These are phyloP conservation scores for Rhynchomys soricoides DNA, from an alignment of 2,113 vertebrate genomes.

Conservation along the genomic window DNA sequence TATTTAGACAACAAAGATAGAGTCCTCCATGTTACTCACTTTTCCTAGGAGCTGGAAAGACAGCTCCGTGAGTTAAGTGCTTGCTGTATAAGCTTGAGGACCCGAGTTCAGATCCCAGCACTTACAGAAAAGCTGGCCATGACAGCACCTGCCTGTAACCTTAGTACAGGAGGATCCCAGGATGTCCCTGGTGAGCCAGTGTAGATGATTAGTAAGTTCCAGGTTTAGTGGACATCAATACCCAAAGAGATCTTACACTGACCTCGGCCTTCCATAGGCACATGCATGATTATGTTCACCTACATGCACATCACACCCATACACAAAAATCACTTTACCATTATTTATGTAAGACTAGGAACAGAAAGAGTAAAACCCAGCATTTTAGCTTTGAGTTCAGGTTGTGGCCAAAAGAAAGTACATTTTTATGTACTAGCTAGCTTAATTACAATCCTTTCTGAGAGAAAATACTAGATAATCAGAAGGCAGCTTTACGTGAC, in stretches of 20 bases:
- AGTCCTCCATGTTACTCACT: neutral
- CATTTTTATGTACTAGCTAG: neutral
- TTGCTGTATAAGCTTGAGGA: neutral
- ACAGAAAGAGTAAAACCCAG: conserved; percentile 25
- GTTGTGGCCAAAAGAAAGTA: conserved; percentile 19
- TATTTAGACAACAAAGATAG: conserved; percentile 1
- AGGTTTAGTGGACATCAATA: neutral
- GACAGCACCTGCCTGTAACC: neutral
- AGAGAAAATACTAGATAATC: conserved; percentile 42
- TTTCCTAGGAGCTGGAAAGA: neutral
- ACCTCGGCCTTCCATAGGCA: neutral
- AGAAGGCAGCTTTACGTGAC: conserved; percentile 9
- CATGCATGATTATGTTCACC: neutral
- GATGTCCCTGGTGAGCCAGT: neutral
- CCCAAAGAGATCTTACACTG: neutral
- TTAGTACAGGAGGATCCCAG: neutral
- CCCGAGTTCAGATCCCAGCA: neutral
- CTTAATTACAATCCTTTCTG: conserved; percentile 19
- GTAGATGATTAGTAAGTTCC: neutral
- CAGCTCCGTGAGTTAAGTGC: neutral
- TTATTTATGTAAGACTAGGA: conserved; percentile 26
- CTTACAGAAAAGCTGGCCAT: neutral
- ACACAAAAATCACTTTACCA: neutral
- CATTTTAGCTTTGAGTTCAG: conserved; percentile 38
- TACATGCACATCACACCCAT: neutral